Percentiles rank a stretch among this genome's conserved stretches.
These are phyloP conservation scores for Lepidonotus clava DNA, from an alignment of 2,888 invertebrate genomes.

Conservation along the genomic window DNA sequence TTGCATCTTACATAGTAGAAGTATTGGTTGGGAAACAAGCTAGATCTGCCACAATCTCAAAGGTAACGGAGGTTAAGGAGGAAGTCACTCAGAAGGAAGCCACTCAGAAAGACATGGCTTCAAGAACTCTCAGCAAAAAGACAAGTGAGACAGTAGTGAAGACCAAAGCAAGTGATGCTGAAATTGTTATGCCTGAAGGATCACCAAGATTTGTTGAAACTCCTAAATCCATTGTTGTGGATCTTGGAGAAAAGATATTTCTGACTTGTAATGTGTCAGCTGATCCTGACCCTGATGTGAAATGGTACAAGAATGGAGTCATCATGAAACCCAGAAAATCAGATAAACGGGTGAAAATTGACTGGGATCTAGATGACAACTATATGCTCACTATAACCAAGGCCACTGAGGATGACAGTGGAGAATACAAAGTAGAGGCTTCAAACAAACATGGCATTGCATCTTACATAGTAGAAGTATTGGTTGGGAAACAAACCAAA, in stretches of 20 bases:
- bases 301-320: constrained; percentile 74
- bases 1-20: not conserved
- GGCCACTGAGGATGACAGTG: constrained; percentile 29
- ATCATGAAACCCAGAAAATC: constrained; percentile 61
- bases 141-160: too few relatives aligned
- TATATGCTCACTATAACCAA: not conserved
- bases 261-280: constrained; percentile 52
- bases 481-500: constrained; percentile 20
- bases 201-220: not conserved
- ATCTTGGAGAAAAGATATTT: not conserved
- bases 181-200: not conserved
- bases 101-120: not conserved
- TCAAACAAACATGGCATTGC: not conserved
- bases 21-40: constrained; percentile 25
- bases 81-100: not conserved
- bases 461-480: constrained; percentile 3
- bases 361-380: constrained; percentile 37
- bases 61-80: not conserved
- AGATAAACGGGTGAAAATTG: constrained; percentile 35
- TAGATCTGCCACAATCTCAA: too few relatives aligned
- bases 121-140: too few relatives aligned
- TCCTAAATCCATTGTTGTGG: not conserved
- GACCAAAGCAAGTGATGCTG: too few relatives aligned
- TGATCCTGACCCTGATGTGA: constrained; percentile 69
- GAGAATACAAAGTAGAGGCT: constrained; percentile 23